Evolutionary conservation across 2,113 vertebrate species (phyloP).

Genomic region (Myotis yumanensis): DNA sequence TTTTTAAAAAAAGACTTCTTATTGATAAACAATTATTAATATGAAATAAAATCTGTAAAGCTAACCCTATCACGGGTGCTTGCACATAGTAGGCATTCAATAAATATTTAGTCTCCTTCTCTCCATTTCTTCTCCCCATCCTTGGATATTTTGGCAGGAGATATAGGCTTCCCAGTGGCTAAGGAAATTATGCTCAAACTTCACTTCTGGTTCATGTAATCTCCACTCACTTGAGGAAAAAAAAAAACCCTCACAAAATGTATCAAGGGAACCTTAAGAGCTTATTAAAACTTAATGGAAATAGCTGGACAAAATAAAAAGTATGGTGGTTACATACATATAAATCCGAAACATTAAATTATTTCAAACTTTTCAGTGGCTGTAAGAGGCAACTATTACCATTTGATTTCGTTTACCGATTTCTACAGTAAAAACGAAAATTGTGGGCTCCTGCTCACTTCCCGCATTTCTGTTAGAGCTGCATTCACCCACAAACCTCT

Average conservation of each 20-base stretch:
- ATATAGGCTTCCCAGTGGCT: conserved; percentile 46
- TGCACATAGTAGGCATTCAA: conserved; percentile 34
- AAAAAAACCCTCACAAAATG: conserved; percentile 10
- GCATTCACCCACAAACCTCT: conserved; percentile 14
- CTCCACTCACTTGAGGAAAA: conserved; percentile 56
- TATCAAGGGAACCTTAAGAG: conserved; percentile 59
- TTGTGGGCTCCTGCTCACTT: conserved; percentile 57
- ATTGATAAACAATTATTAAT: conserved; percentile 31
- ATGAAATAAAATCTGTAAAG: conserved; percentile 48
- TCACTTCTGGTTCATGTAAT: conserved; percentile 68
- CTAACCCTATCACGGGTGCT: neutral
- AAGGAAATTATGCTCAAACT: conserved; percentile 62
- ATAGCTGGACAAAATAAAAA: conserved; percentile 58
- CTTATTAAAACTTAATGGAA: conserved; percentile 65
- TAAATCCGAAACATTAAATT: conserved; percentile 64
- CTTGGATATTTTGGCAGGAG: conserved; percentile 53
- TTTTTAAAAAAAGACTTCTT: conserved; percentile 10
- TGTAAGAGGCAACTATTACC: conserved; percentile 35
- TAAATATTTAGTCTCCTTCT: neutral
- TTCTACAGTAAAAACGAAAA: conserved; percentile 78
- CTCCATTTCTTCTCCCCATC: neutral
- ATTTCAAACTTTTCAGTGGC: conserved; percentile 56
- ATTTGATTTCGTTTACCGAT: conserved; percentile 66
- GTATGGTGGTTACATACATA: conserved; percentile 44
- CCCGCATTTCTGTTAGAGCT: conserved; percentile 46